Base-by-base conservation (phyloP, 2,888 invertebrate genomes). In the Latrodectus hesperus region DNA sequence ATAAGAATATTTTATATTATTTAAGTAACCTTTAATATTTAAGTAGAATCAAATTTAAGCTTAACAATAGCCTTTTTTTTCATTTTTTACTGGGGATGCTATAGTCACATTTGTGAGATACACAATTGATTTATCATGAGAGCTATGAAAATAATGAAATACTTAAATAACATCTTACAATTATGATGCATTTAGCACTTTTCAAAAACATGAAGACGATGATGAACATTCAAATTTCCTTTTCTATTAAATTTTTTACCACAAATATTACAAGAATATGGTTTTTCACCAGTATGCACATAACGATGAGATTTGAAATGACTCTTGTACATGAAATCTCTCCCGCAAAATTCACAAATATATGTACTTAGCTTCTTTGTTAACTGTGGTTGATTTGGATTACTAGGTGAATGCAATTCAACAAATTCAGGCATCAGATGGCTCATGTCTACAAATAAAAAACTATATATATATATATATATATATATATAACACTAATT, bases 191-290 rank as follows among this genome's bases (percentile, higher is more conserved):
- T 53, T 14, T 14, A 14, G 1, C 8, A 14, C 12, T 17, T 6
- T 73, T 53, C 53, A 38, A 38, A 38, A 6, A 51, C n/a, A 51
- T 76, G 65, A 11, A 26, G 49, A 55, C 11, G 16, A 16, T 11
- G 16, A 67, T 81, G 80, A 53, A 64, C n/a, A 53, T 17, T 81
- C 11, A 65, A 73, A 22, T 64, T 81, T 51, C 67, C 65, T 67
- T 53, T 81, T n/a, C 73, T 71, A 17, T 52, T 81, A 55, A 81
- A 81, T 14, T 65, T 17, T 65, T 68, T 81, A 12, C 68, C 67
- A 55, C 81, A 81, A 8, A 74, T 55, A 14, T 53, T 38, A 38
- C 81, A 81, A 26, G 38, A 38, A 53, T 81, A 55, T 26, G 81
- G 81, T 12, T 74, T 81, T 17, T 16, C 65, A 10, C 52, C 67